Evolutionary conservation across 2,113 vertebrate species (phyloP).

Genomic region (Aegypius monachus): DNA sequence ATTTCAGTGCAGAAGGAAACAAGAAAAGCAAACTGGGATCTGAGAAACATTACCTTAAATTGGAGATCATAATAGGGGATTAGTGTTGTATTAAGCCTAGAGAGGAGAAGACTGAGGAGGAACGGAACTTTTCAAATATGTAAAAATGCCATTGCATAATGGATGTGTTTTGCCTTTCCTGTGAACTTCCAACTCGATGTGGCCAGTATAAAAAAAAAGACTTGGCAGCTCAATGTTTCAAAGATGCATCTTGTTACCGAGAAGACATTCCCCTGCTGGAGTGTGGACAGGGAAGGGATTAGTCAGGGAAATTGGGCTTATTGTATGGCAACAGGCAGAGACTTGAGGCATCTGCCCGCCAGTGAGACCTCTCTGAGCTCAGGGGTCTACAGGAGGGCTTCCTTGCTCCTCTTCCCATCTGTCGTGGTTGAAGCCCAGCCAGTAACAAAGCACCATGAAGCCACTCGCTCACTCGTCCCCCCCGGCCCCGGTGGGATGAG

Average conservation of each 20-base stretch:
- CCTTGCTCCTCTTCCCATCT: rapidly evolving
- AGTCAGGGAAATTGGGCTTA: neutral
- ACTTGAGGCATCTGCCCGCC: neutral
- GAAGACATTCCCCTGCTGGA: neutral
- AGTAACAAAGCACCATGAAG: no score
- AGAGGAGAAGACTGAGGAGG: neutral
- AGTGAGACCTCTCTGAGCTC: neutral
- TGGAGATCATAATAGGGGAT: neutral
- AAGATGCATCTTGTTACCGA: neutral
- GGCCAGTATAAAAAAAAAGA: neutral
- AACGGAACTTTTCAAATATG: neutral
- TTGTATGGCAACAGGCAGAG: neutral
- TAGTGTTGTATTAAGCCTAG: neutral
- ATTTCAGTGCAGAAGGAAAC: neutral
- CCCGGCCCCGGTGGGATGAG: no score
- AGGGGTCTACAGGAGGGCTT: neutral
- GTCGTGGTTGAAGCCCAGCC: no score
- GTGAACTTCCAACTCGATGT: neutral
- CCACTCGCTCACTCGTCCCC: no score
- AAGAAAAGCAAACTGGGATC: neutral
- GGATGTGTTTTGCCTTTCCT: neutral
- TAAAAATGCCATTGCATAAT: neutral
- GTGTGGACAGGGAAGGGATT: neutral
- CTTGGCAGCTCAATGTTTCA: neutral
- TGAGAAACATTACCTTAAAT: neutral